Evolutionary conservation across 2,113 vertebrate species (phyloP), one percentile per base, ranked within the genome.

Genomic region (Columbina picui): DNA sequence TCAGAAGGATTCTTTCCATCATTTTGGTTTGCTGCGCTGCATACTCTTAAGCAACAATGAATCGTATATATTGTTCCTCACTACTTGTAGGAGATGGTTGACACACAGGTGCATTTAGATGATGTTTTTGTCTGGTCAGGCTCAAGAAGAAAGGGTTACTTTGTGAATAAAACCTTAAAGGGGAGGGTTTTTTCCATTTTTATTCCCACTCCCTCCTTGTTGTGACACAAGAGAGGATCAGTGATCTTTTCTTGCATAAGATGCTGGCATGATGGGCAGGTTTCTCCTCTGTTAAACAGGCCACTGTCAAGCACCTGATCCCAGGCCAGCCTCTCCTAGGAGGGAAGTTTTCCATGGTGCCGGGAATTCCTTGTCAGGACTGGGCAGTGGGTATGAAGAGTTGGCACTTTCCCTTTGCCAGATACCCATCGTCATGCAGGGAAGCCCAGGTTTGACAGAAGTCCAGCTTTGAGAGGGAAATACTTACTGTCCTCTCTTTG

Each of bases 21-120:
- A 86, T 71, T 90, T 94, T 81, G n/a, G 7, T 84, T 95, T 92
- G 34, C 16, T 78, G 19, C 23, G 53, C 26, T 85, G 29, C 30
- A 34, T 77, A 67, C 45, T 92, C 47, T 93, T 81, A 73, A 49
- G 84, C 64, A 63, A 56, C 47, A 74, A 14, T 81, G n/a, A 69
- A 38, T 85, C 19, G 23, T 67, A 63, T 47, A 57, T 74, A 76
- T 20, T 70, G 9, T 49, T 86, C 49, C 70, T 41, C 9, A 45
- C 25, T 55, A 68, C 45, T 32, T 7, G 15, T 23, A 53, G 23
- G 23, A 94, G 18, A 63, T 55, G 80, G 43, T 69, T 84, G 53
- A 21, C 18, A 87, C 25, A 92, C 61, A 38, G 22, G 41, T 55
- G 43, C 50, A 69, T 68, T 79, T 55, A 69, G 56, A 15, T 38